These are phyloP conservation scores for Passer montanus DNA, from an alignment of 2,113 vertebrate genomes.

Conservation along the genomic window DNA sequence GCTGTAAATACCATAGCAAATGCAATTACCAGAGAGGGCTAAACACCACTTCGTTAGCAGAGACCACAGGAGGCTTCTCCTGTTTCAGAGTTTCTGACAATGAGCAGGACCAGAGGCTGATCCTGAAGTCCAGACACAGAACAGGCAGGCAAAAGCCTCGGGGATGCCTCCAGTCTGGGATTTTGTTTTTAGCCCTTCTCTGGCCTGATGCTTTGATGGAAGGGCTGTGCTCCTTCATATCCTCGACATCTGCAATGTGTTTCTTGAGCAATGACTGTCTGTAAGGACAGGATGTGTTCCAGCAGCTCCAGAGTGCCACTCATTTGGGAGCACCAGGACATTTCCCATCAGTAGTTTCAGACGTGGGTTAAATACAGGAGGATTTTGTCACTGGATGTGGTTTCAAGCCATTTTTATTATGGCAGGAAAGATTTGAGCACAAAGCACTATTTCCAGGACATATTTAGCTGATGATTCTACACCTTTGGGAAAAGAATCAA, in stretches of 20 bases:
- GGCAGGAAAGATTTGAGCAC: neutral
- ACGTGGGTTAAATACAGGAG: neutral
- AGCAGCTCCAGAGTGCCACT: neutral
- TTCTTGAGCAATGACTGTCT: neutral
- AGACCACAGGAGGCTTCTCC: neutral
- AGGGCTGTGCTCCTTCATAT: neutral
- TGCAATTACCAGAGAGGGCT: constrained; percentile 23
- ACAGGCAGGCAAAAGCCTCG: neutral
- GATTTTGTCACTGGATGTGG: neutral
- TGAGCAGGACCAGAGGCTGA: neutral
- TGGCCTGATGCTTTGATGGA: neutral
- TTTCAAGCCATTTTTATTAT: neutral
- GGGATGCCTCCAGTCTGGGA: neutral
- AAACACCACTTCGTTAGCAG: neutral
- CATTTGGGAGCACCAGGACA: neutral
- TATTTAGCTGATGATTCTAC: neutral
- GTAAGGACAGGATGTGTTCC: accelerated
- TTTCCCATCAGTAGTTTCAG: neutral
- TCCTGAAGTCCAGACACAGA: neutral
- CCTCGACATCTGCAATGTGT: neutral
- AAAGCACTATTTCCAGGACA: neutral
- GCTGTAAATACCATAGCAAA: constrained; percentile 32
- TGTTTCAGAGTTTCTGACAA: neutral
- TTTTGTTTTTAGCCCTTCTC: neutral
- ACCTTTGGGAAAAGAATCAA: neutral